Conservation (phyloP, 2,797 vertebrate species). For the Petrocephalus schoutedeni region DNA sequence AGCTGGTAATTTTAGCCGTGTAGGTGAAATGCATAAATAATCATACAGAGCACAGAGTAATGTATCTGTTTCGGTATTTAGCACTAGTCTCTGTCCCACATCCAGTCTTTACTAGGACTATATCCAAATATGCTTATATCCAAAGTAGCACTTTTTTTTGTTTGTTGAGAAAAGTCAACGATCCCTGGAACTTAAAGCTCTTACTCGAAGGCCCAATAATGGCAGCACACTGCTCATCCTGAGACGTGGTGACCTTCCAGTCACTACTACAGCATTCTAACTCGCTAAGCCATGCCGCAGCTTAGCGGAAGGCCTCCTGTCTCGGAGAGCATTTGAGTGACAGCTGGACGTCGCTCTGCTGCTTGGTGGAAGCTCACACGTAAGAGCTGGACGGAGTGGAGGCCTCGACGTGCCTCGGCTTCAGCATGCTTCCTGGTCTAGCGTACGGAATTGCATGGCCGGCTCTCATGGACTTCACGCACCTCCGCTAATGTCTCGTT, state of each 20-base stretch:
- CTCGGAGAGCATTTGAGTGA: not conserved
- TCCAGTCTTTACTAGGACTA: not conserved
- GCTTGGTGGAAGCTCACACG: not conserved
- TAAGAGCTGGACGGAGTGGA: not conserved
- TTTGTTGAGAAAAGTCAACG: not conserved
- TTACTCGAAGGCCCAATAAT: not conserved
- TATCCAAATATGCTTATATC: not conserved
- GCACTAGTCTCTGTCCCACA: not conserved
- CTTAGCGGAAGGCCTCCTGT: not conserved
- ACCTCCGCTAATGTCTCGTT: not conserved
- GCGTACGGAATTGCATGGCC: not conserved
- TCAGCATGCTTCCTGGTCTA: not conserved
- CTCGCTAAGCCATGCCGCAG: not conserved
- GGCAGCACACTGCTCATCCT: not conserved
- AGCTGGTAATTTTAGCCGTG: not conserved
- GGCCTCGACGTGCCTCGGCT: not conserved
- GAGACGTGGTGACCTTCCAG: not conserved
- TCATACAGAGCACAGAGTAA: not conserved
- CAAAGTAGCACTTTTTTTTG: not conserved
- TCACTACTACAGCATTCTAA: not conserved
- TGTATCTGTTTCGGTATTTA: not conserved
- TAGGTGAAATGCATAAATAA: conserved; percentile 3
- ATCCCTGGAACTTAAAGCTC: not conserved
- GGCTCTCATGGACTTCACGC: not conserved
- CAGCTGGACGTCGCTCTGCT: not conserved